phyloP scores from a whole-genome alignment of 2,113 vertebrate genomes.

The Phodopus roborovskii region DNA sequence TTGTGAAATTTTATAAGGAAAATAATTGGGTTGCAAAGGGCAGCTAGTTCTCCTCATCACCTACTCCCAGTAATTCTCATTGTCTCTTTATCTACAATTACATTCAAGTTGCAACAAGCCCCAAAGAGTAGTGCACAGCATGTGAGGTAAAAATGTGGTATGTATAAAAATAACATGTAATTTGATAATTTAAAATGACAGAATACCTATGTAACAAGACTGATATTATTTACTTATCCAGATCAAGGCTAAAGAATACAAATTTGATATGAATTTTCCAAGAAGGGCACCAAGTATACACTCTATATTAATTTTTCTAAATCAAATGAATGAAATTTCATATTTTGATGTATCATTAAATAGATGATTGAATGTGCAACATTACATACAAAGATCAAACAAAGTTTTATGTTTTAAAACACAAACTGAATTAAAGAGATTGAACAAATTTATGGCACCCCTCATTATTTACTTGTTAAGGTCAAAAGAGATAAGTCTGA shows the following conservation, averaged over 20 bases:
- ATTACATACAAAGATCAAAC: neutral
- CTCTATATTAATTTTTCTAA: neutral
- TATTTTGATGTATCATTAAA: neutral
- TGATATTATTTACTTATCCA: no score
- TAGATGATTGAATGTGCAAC: neutral
- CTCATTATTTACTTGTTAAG: neutral
- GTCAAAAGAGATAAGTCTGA: neutral
- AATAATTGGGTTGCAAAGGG: neutral
- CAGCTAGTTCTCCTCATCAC: neutral
- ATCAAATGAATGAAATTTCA: neutral
- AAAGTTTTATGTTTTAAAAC: neutral
- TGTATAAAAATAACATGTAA: neutral
- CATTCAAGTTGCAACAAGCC: neutral
- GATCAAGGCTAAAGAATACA: neutral
- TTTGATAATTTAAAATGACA: neutral
- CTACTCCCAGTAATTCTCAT: neutral
- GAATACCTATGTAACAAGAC: neutral
- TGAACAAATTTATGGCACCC: neutral
- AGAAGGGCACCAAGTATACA: neutral
- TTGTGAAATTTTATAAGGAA: neutral
- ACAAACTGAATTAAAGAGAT: neutral
- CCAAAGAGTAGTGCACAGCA: neutral
- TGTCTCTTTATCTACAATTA: neutral
- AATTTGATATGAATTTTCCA: neutral
- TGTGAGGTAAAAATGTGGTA: fast-evolving